Base-by-base conservation (phyloP, 1,140 invertebrate species). In the Palaemon carinicauda region DNA sequence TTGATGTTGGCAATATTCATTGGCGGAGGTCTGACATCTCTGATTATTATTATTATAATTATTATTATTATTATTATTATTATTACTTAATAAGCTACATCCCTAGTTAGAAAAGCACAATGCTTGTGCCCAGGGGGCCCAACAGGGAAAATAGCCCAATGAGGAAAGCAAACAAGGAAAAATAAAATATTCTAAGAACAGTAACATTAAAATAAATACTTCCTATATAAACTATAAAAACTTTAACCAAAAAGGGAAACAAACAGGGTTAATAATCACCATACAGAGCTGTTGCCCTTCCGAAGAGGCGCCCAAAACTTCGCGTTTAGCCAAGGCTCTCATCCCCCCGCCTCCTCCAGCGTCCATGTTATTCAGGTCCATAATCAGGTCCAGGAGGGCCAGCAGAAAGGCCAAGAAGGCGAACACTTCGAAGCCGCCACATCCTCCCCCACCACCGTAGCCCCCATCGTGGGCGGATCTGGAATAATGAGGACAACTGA, bases 351-450 rank as follows among this genome's bases (percentile, higher is more conserved):
- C 83, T 12, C 83, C 29, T 29, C 52, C 19, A 19, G 19, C 15
- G 17, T 54, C 33, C 19, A 12, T 54, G 41, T 83, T 71, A 50
- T 87, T 82, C 0, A 87, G 79, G 15, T 88, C 74, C 31, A 88
- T 74, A 21, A 88, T 41, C 4, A 88, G 82, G 65, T 88, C 83
- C 9, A 88, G 65, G 33, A 88, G 77, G 54, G 87, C 87, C 33
- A 88, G 31, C 7, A 88, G 65, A 51, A 88, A 88, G 27, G 87
- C 87, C 15, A 88, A 78, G 77, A 88, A 88, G 21, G 73, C 87
- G 53, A 88, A 88, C 41, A 88, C 87, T 56, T 82, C 81, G 24
- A 88, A 86, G 27, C 80, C 87, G 15, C 79, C 80, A 80, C 87
- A 88, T 3, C 87, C 87, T 12, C 87, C 79, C 27, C 80, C 87